Base-by-base conservation (phyloP, 2,797 vertebrate species). In the Chrysocyon brachyurus region DNA sequence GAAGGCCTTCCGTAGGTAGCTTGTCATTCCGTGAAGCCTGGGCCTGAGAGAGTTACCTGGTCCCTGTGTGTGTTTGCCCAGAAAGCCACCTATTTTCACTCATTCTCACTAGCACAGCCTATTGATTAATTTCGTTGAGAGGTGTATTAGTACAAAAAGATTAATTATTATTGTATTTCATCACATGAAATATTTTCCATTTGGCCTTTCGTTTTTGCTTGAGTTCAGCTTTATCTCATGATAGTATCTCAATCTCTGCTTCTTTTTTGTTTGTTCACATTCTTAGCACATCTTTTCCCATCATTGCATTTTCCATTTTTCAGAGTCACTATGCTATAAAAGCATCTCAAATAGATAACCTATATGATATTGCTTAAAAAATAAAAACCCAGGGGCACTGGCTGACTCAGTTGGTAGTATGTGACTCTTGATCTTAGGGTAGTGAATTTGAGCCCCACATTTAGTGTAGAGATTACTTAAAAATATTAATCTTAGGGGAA, bases 271-370 rank as follows among this genome's bases (percentile, higher is more conserved):
- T 90, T 81, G 64, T 64, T 86, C 31, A 31, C n/a, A 72, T 90
- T 78, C 61, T 19, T 72, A 54, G 26, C 52, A 70, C 40, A 63
- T 63, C 82, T 56, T 72, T 90, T 56, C 33, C 64, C 22, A 79
- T 90, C 22, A 79, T 79, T 64, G 26, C 49, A 64, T 73, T 90
- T 96, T 73, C 66, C 81, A 49, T 49, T 86, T 90, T 72, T 81
- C 73, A 72, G 31, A 49, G n/a, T 64, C 24, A 36, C 26, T 31
- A 57, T 86, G 24, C 79, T 86, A 3, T 64, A 78, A 54, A 72
- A 49, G 9, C 72, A 14, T 54, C 81, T 79, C n/a, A 36, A 86
- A 52, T 87, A 57, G 16, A 33, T 81, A 81, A 72, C 24, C 81
- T 93, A 66, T 12, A 46, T 70, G 54, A 70, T 54, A 64, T 36